These are phyloP conservation scores for Heliothis virescens DNA, from an alignment of 1,140 invertebrate species.

Conservation along the genomic window DNA sequence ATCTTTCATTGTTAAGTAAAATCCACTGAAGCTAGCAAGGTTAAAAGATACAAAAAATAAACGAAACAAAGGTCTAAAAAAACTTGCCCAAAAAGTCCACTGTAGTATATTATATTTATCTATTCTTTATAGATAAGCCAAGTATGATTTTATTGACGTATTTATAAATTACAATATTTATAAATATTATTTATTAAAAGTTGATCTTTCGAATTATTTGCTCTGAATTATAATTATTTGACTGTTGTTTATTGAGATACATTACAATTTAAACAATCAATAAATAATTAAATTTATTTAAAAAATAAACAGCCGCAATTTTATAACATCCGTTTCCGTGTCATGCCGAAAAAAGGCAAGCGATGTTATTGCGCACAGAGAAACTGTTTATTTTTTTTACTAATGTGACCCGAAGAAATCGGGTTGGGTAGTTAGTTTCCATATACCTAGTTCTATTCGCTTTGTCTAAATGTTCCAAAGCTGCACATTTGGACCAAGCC, in stretches of 20 bases:
- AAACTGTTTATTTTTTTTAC: not conserved
- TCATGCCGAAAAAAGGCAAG: not conserved
- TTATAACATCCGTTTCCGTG: not conserved
- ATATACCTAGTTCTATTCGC: slow-evolving; percentile 4
- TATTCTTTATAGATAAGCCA: slow-evolving; percentile 5
- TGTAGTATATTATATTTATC: not conserved
- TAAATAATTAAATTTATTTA: too few species aligned
- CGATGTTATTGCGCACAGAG: not conserved
- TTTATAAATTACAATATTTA: slow-evolving; percentile 11
- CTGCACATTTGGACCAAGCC: slow-evolving; percentile 1
- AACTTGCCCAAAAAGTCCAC: not conserved
- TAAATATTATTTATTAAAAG: not conserved
- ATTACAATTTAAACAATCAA: too few species aligned
- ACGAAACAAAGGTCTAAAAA: not conserved
- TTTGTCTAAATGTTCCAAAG: slow-evolving; percentile 15
- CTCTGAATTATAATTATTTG: too few species aligned
- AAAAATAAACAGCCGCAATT: not conserved
- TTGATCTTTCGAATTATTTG: too few species aligned
- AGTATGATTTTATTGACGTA: slow-evolving; percentile 1
- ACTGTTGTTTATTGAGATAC: too few species aligned
- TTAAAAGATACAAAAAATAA: not conserved
- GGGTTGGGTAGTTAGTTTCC: slow-evolving; percentile 5
- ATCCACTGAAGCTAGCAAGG: not conserved
- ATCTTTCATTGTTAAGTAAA: not conserved
- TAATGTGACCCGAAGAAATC: not conserved